A percentile compares a stretch with the other conserved stretches of the same genome.
Evolutionary conservation across 2,888 invertebrate genomes (phyloP).

Genomic region (Acrobasis consociella): DNA sequence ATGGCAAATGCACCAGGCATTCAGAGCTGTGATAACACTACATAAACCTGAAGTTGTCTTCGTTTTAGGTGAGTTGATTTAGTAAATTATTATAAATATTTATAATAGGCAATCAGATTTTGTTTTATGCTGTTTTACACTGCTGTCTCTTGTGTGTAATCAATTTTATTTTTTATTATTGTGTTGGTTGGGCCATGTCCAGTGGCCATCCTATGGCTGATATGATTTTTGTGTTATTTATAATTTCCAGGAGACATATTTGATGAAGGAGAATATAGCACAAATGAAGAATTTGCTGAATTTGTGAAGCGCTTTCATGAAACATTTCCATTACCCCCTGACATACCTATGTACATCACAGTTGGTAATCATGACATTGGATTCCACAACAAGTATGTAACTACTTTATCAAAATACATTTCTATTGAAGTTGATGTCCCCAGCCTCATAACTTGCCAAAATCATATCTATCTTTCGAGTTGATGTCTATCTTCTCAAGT

Average conservation of each 20-base stretch:
- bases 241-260: constrained; percentile 91
- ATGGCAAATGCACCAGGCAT: constrained; percentile 98
- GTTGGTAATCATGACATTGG: constrained; percentile 19
- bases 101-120: too few species aligned
- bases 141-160: too few species aligned
- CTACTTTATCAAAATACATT: neutral
- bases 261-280: constrained; percentile 96
- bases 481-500: too few species aligned
- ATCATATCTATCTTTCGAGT: too few species aligned
- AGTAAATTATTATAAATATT: neutral
- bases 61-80: constrained; percentile 86
- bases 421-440: too few species aligned
- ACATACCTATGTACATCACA: constrained; percentile 15
- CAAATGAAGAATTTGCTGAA: constrained; percentile 87
- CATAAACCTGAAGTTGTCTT: constrained; percentile 95
- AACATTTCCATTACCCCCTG: constrained; percentile 6
- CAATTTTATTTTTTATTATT: too few species aligned
- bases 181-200: too few species aligned
- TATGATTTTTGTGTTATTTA: neutral
- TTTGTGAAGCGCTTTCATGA: constrained; percentile 88
- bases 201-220: too few species aligned
- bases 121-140: too few species aligned
- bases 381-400: constrained; percentile 21
- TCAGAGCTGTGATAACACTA: constrained; percentile 90
- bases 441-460: too few species aligned